Percentiles rank a stretch among this genome's conserved stretches.
These are phyloP conservation scores for Leptocoma aspasia DNA, from an alignment of 2,113 vertebrate genomes.

Conservation along the genomic window DNA sequence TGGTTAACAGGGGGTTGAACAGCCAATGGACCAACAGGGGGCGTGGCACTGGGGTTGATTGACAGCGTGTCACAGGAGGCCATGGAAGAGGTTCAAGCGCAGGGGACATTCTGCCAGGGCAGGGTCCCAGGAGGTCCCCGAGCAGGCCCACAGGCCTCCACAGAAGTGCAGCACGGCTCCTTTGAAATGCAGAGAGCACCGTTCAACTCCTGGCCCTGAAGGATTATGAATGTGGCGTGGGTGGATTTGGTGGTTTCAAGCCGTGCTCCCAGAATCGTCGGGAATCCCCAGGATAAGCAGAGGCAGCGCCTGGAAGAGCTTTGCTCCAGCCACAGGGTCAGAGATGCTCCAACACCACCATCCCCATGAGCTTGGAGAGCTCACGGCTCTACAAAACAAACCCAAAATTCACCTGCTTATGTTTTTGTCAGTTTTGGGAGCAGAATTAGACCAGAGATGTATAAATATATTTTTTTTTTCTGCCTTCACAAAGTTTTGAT, in stretches of 20 bases:
- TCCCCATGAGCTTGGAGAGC: not conserved
- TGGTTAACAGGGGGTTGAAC: not conserved
- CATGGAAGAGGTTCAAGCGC: accelerated
- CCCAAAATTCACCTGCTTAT: not conserved
- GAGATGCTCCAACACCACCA: not conserved
- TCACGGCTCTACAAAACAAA: not conserved
- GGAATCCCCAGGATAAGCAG: not conserved
- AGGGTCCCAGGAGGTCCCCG: no score
- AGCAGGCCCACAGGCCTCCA: not conserved
- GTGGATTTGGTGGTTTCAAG: not conserved
- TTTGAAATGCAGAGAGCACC: not conserved
- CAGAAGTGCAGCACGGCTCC: not conserved
- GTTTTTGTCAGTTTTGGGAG: not conserved
- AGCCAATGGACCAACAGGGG: not conserved
- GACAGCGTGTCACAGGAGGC: not conserved
- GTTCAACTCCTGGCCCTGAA: accelerated
- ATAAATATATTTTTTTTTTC: not conserved
- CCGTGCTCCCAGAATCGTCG: accelerated
- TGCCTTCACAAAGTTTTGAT: not conserved
- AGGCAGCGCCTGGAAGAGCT: not conserved
- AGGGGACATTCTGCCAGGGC: no score
- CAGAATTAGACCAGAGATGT: not conserved
- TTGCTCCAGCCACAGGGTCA: no score
- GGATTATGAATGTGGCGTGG: accelerated
- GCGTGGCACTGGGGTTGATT: not conserved